These are phyloP conservation scores for Nebria ingens DNA, from an alignment of 1,140 invertebrate species.

Conservation along the genomic window DNA sequence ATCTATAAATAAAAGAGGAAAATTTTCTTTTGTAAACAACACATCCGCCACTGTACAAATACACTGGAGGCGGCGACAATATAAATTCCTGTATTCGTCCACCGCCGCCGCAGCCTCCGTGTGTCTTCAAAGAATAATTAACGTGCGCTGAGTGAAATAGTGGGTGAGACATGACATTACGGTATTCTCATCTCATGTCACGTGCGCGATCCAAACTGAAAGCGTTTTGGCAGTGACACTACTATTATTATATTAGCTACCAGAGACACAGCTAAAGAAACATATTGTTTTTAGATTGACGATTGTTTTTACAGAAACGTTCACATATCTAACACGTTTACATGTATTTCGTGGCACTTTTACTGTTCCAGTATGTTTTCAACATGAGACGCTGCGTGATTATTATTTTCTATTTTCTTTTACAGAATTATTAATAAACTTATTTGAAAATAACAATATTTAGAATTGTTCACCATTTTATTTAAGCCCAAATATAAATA, in stretches of 20 bases:
- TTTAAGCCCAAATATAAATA: neutral
- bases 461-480: neutral
- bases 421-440: neutral
- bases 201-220: neutral
- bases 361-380: neutral
- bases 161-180: neutral
- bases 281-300: constrained; percentile 1
- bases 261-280: too few relatives aligned
- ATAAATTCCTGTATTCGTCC: neutral
- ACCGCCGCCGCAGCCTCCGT: neutral
- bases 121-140: neutral
- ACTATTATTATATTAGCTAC: too few relatives aligned
- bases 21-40: constrained; percentile 9
- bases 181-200: neutral
- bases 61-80: constrained; percentile 2
- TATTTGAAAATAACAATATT: neutral
- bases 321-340: too few relatives aligned
- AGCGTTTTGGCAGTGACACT: neutral
- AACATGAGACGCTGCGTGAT: neutral
- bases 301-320: neutral
- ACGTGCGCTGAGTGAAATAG: neutral
- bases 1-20: neutral
- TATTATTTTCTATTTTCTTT: neutral
- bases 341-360: neutral
- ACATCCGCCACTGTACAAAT: constrained; percentile 6